A percentile compares a stretch with the other conserved stretches of the same genome.
Evolutionary conservation across 2,888 invertebrate species (phyloP).

Genomic region (Athalia cordata): DNA sequence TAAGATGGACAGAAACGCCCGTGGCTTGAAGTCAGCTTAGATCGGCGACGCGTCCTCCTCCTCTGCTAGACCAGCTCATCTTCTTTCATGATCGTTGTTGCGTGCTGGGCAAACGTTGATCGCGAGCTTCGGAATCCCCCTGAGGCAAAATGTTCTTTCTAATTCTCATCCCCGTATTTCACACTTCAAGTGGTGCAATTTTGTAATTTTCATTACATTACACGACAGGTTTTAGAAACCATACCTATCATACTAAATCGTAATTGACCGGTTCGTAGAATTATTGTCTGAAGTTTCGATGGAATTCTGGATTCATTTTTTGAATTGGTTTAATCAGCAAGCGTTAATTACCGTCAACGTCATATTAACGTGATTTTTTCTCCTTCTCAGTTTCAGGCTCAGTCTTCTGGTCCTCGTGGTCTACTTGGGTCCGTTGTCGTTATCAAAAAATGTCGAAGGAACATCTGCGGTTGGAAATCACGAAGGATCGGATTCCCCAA

Average conservation of each 20-base stretch:
- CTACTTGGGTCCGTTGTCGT: conserved; percentile 12
- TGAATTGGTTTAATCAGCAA: no score
- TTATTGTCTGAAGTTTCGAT: no score
- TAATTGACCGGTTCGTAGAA: no score
- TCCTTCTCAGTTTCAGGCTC: conserved; percentile 54
- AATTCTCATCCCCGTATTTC: background rate
- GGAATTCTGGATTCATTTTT: no score
- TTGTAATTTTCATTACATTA: no score
- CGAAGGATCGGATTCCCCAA: conserved; percentile 47
- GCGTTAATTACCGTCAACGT: background rate
- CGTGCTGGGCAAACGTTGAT: conserved; percentile 7
- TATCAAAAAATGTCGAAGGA: background rate
- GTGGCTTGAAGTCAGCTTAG: no score
- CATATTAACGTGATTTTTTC: background rate
- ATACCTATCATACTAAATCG: no score
- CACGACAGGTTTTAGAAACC: no score
- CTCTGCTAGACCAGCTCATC: background rate
- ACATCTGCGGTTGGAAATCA: background rate
- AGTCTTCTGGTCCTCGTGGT: conserved; percentile 50
- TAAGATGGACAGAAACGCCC: no score
- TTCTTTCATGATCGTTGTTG: background rate
- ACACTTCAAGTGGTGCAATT: no score
- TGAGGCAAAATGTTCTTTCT: background rate
- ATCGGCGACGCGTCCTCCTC: background rate
- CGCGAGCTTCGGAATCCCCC: conserved; percentile 12